phyloP scores from a whole-genome alignment of 2,113 vertebrate genomes.

The rat (Rattus norvegicus) region GRCr8 NC_086028.1:25861501-25862000 shows the following conservation, averaged over 20 bases:
- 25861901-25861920: no score
- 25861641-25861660: background rate
- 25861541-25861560: background rate
- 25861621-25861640: background rate
- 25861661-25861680: background rate
- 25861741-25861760: background rate
- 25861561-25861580: slow-evolving; percentile 28
- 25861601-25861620: background rate
- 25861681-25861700: background rate
- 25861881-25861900: no score
- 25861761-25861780: background rate
- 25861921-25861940: no score
- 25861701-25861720: background rate
- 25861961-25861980: no score
- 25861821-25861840: no score
- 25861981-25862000: no score
- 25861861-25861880: no score
- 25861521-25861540: background rate
- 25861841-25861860: no score
- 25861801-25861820: background rate
- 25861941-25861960: no score
- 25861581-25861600: no score
- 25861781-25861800: background rate
- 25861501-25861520: background rate
- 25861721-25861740: background rate